A percentile compares a stretch with the other conserved stretches of the same genome.
phyloP scores from a whole-genome alignment of 2,888 invertebrate species.

The Tachina lurida region DNA sequence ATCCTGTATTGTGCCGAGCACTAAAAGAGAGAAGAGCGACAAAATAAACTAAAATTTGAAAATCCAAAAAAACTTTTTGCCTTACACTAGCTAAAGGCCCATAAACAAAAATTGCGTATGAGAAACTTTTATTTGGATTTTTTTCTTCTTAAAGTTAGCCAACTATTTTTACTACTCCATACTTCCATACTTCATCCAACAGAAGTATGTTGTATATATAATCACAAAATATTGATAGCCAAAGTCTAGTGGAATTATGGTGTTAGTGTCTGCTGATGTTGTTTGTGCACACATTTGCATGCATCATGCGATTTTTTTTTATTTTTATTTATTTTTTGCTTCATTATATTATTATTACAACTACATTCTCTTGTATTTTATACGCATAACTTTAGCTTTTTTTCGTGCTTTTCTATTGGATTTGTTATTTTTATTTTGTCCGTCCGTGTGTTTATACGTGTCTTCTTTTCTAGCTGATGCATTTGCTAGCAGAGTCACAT shows the following conservation, averaged over 20 bases:
- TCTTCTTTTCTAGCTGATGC: constrained; percentile 10
- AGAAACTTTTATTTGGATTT: constrained; percentile 39
- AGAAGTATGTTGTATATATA: background rate
- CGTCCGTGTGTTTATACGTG: constrained; percentile 1
- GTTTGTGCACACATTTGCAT: constrained; percentile 49
- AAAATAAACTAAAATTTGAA: constrained; percentile 17
- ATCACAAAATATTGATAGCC: constrained; percentile 58
- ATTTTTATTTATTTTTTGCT: constrained; percentile 10
- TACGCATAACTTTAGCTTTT: constrained; percentile 46
- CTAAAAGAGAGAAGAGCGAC: background rate
- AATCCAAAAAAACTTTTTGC: constrained; percentile 13
- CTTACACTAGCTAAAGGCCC: constrained; percentile 42
- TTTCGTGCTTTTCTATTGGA: constrained; percentile 16
- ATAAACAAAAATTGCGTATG: constrained; percentile 70
- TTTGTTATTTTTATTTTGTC: constrained; percentile 2
- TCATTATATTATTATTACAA: constrained; percentile 17
- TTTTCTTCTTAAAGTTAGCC: background rate
- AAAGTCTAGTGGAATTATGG: constrained; percentile 17
- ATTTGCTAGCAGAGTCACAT: constrained; percentile 44
- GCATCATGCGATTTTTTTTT: constrained; percentile 42
- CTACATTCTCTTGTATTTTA: constrained; percentile 28
- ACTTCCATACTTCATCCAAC: background rate
- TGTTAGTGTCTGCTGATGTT: constrained; percentile 1
- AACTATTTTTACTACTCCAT: constrained; percentile 6
- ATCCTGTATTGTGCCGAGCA: too few relatives aligned